phyloP scores from a whole-genome alignment of 2,797 vertebrate genomes.

The Peromyscus nudipes region DNA sequence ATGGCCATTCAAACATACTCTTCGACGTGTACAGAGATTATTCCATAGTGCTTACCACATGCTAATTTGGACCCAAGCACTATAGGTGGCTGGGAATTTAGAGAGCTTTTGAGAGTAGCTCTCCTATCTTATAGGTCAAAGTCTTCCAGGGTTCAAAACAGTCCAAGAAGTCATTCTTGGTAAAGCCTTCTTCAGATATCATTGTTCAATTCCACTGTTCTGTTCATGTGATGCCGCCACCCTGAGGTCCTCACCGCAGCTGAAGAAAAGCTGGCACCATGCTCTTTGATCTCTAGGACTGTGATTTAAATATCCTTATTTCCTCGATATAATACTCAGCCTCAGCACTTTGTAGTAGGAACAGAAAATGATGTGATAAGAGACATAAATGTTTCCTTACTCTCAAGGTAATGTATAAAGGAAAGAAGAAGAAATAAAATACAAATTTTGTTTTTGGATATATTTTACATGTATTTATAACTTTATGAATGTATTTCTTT shows the following conservation, averaged over 20 bases:
- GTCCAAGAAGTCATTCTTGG: not conserved
- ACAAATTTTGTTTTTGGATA: not conserved
- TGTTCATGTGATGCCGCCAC: too few relatives aligned
- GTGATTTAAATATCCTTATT: too few relatives aligned
- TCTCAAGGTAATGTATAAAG: not conserved
- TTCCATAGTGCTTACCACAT: not conserved
- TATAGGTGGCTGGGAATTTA: too few relatives aligned
- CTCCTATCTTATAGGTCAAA: too few relatives aligned
- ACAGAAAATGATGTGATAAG: not conserved
- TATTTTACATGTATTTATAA: not conserved
- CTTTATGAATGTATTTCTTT: not conserved
- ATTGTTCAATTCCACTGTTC: not conserved
- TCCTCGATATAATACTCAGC: not conserved
- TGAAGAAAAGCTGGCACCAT: not conserved
- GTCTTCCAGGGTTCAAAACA: accelerated
- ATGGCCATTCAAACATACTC: not conserved
- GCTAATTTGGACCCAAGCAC: not conserved
- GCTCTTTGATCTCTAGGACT: not conserved
- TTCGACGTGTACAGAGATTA: not conserved
- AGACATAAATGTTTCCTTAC: not conserved
- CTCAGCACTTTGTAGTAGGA: not conserved
- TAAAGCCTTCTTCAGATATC: not conserved
- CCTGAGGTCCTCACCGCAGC: not conserved
- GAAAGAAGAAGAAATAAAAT: not conserved
- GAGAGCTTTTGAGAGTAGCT: not conserved